These are phyloP conservation scores for Catharus minimus DNA, from an alignment of 2,113 vertebrate genomes.

Conservation along the genomic window DNA sequence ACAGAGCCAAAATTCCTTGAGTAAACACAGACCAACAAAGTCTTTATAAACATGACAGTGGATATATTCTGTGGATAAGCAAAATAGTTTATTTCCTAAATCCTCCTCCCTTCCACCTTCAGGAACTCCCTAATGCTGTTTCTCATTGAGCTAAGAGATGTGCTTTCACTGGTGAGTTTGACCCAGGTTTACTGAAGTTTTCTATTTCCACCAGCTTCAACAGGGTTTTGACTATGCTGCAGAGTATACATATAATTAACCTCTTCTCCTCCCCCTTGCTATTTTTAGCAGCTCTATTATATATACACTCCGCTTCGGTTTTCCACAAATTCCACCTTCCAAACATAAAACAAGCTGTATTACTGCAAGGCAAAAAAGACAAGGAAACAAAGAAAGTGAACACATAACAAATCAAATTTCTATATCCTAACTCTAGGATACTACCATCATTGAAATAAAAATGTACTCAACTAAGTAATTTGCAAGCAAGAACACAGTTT, in stretches of 20 bases:
- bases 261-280: background rate
- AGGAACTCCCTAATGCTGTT: background rate
- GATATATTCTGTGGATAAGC: background rate
- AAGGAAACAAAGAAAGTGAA: background rate
- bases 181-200: background rate
- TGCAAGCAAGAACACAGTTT: background rate
- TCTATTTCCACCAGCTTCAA: background rate
- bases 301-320: background rate
- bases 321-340: background rate
- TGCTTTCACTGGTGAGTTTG: background rate
- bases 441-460: background rate
- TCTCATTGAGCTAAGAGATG: background rate
- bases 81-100: background rate
- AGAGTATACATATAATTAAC: background rate
- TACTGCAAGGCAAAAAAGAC: background rate
- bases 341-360: background rate
- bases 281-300: background rate
- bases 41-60: background rate
- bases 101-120: background rate
- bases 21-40: background rate
- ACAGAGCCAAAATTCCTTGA: background rate
- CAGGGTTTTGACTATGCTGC: background rate
- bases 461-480: background rate
- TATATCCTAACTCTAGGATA: background rate
- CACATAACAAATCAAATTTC: background rate